Base-by-base conservation (phyloP, 2,113 vertebrate species). In the Callithrix jacchus region DNA sequence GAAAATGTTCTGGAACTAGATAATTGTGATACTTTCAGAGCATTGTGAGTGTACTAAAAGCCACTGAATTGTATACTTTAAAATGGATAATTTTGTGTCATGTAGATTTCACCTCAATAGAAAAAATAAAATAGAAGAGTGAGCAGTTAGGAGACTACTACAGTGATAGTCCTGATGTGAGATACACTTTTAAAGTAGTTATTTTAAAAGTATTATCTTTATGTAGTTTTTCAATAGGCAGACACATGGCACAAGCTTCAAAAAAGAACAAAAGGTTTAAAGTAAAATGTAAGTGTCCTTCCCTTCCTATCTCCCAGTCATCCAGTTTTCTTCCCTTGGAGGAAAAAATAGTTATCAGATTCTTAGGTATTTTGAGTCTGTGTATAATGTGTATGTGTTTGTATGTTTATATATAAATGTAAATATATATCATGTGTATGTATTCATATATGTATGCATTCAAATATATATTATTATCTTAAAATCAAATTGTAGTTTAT, bases 161-260 rank as follows among this genome's bases (percentile, higher is more conserved):
- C 5, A 64, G 18, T n/a, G 47, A 35, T 58, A 87, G 45, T 86
- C n/a, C 35, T 56, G n/a, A 45, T 94, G 64, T 70, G 40, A 89
- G 73, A 79, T 73, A 47, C 37, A 37, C 64, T 91, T 82, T 30
- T 8, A 73, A 70, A 89, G 12, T 80, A 88, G 80, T 80, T 80
- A 52, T 85, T 92, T 91, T 58, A 20, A 89, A 94, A 87, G n/a
- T 13, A 93, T 86, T 40, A 21, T 49, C 27, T 89, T 89, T 94
- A 16, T 3, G 1, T 84, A 74, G 45, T 87, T 93, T 49, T 27
- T 93, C 87, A 74, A 80, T 68, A 91, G 30, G 18, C 8, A 27
- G 54, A 16, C 14, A 80, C 54, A 64, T 79, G 37, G 12, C 70
- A 37, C 45, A 47, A 79, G 14, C 18, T 93, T 93, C 45, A 40